These are phyloP conservation scores for Heliconius sara DNA, from an alignment of 2,888 invertebrate species.

Conservation along the genomic window DNA sequence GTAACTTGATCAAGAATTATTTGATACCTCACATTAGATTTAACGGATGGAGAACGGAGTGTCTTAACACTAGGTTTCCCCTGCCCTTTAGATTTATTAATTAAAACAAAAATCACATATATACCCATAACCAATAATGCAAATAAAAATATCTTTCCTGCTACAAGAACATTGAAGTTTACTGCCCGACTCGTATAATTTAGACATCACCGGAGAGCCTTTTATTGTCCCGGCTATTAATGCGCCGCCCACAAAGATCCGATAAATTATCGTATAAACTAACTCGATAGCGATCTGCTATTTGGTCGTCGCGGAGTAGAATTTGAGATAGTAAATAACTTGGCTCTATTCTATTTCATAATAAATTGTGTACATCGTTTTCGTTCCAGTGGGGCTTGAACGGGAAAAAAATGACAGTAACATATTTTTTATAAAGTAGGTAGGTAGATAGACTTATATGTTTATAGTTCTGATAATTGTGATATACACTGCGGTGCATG, in stretches of 20 bases:
- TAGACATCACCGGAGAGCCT: slow-evolving; percentile 54
- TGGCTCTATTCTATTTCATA: slow-evolving; percentile 36
- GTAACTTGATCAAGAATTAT: not conserved
- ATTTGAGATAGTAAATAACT: slow-evolving; percentile 46
- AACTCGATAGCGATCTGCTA: slow-evolving; percentile 50
- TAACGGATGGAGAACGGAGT: too few species aligned
- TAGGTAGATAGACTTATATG: not conserved
- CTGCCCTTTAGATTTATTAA: not conserved
- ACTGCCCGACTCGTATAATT: slow-evolving; percentile 50
- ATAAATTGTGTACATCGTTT: slow-evolving; percentile 39
- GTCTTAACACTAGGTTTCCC: too few species aligned
- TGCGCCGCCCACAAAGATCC: slow-evolving; percentile 53
- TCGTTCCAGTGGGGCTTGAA: slow-evolving; percentile 8
- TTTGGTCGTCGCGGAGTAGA: slow-evolving; percentile 44
- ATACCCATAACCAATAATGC: slow-evolving; percentile 36
- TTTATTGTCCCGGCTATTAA: slow-evolving; percentile 55
- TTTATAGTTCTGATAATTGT: not conserved
- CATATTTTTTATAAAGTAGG: slow-evolving; percentile 22
- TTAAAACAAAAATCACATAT: slow-evolving; percentile 30
- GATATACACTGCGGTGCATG: not conserved
- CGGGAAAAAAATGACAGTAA: slow-evolving; percentile 22
- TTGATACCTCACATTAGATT: too few species aligned
- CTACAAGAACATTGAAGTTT: slow-evolving; percentile 44
- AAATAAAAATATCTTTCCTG: slow-evolving; percentile 46
- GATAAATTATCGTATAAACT: slow-evolving; percentile 57